Percentiles rank a stretch among this genome's conserved stretches.
These are phyloP conservation scores for Molothrus aeneus DNA, from an alignment of 2,797 vertebrate genomes.

Conservation along the genomic window DNA sequence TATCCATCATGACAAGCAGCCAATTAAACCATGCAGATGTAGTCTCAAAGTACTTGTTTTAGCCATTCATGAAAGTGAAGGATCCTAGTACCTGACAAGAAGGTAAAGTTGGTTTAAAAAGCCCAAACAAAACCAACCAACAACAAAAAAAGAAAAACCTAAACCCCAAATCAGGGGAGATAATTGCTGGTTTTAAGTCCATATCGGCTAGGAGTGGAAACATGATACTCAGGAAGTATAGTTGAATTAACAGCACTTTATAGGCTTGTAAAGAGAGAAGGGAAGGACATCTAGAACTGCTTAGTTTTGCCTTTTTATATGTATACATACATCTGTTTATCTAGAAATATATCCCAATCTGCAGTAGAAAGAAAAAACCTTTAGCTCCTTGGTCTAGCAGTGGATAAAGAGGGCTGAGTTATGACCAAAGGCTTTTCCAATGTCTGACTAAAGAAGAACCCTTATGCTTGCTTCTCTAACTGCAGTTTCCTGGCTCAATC, in stretches of 20 bases:
- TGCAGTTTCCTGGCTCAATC: neutral
- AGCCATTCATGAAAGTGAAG: neutral
- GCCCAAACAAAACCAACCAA: neutral
- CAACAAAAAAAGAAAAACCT: neutral
- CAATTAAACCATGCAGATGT: neutral
- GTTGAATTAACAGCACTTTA: neutral
- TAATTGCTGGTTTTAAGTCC: neutral
- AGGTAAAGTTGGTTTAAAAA: neutral
- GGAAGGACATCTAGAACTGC: neutral
- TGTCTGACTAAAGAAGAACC: neutral
- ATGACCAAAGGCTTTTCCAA: neutral
- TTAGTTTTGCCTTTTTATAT: neutral
- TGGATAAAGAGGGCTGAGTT: neutral
- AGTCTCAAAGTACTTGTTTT: neutral
- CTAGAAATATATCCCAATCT: neutral
- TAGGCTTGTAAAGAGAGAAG: neutral
- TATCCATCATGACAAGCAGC: neutral
- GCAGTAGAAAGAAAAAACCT: neutral
- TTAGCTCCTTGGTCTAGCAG: neutral
- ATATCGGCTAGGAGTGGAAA: neutral
- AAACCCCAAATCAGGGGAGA: neutral
- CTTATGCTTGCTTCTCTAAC: neutral
- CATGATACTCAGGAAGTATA: neutral
- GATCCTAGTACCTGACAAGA: neutral
- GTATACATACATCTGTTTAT: neutral